A percentile compares a stretch with the other conserved stretches of the same genome.
Conservation (phyloP, 2,113 vertebrate genomes). For the Stegastes partitus region DNA sequence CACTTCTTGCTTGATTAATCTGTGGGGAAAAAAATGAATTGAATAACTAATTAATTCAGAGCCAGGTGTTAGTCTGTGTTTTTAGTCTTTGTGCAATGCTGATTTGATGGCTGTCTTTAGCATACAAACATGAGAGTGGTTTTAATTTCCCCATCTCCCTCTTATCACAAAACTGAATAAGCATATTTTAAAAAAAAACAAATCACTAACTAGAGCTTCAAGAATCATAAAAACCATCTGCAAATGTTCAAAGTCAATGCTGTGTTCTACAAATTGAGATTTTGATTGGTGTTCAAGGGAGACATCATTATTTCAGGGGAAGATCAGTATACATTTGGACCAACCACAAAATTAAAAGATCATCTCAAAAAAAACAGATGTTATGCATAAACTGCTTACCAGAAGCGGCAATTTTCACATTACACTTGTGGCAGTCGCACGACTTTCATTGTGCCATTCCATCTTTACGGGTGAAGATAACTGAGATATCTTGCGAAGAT, state of each 20-base stretch:
- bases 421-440: background rate
- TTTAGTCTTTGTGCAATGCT: too few relatives aligned
- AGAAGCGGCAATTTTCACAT: constrained; percentile 4
- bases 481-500: background rate
- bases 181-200: background rate
- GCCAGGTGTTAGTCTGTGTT: too few relatives aligned
- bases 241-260: background rate
- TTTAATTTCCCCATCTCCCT: background rate
- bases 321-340: background rate
- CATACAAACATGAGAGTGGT: background rate
- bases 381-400: background rate
- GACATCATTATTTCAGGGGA: too few relatives aligned
- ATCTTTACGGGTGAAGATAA: constrained; percentile 4
- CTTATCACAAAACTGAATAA: background rate
- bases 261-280: background rate
- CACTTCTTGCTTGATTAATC: too few relatives aligned
- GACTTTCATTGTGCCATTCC: background rate
- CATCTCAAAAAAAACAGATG: background rate
- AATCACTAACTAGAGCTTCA: background rate
- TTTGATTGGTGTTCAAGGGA: background rate
- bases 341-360: background rate
- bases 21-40: too few relatives aligned
- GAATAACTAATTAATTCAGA: too few relatives aligned
- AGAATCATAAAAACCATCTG: background rate
- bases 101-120: background rate